Conservation (phyloP, 2,113 vertebrate species). For the Phaetusa simplex region DNA sequence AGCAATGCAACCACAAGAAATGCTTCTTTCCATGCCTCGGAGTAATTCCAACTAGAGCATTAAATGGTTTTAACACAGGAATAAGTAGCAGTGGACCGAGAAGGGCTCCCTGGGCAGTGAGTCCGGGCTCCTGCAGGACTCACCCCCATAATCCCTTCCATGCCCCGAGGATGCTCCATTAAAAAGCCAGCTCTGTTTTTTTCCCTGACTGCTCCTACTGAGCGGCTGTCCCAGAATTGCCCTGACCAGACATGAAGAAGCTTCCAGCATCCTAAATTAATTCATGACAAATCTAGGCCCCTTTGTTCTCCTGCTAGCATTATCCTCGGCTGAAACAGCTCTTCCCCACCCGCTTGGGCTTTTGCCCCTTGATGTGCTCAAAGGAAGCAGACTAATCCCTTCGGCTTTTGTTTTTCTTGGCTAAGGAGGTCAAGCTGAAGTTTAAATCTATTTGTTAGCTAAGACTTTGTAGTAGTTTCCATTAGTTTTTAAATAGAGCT, state of each 20-base stretch:
- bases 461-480: not conserved
- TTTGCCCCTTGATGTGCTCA: not conserved
- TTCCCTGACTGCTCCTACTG: not conserved
- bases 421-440: conserved; percentile 5
- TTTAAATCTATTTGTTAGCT: conserved; percentile 6
- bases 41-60: not conserved
- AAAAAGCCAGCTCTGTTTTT: not conserved
- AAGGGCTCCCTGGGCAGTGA: not conserved
- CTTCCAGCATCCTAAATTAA: not conserved
- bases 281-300: not conserved
- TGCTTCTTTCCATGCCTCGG: not conserved
- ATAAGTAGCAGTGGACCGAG: not conserved
- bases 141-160: not conserved
- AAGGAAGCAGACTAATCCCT: conserved; percentile 2
- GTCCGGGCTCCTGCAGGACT: not conserved
- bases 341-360: not conserved
- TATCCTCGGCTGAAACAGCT: not conserved
- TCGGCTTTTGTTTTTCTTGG: conserved; percentile 11
- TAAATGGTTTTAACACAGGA: not conserved
- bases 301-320: not conserved
- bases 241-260: not conserved
- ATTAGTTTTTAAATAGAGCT: not conserved
- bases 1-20: not conserved
- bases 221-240: not conserved
- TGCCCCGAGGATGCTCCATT: not conserved